phyloP scores from a whole-genome alignment of 2,888 invertebrate species.

The Chelonus formosanus region DNA sequence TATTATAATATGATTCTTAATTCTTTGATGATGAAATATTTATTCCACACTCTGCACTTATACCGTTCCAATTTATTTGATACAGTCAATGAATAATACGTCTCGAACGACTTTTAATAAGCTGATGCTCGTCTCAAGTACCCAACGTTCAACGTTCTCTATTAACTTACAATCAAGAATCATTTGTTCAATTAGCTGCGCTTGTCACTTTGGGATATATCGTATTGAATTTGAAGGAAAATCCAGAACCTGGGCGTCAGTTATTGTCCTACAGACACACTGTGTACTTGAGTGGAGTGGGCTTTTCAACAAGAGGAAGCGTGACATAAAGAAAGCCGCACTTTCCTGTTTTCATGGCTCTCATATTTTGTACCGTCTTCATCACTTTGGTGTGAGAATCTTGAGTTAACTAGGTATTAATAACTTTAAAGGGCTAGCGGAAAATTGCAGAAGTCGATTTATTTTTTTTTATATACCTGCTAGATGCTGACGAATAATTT shows the following conservation, averaged over 20 bases:
- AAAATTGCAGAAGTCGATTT: too few relatives aligned
- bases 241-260: constrained; percentile 41
- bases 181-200: constrained; percentile 60
- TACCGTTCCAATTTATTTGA: too few relatives aligned
- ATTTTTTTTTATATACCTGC: too few relatives aligned
- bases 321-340: constrained; percentile 25
- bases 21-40: too few relatives aligned
- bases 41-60: too few relatives aligned
- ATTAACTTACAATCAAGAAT: constrained; percentile 48
- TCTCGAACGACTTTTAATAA: neutral
- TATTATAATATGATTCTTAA: too few relatives aligned
- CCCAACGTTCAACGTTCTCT: constrained; percentile 2
- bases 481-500: neutral
- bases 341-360: constrained; percentile 10
- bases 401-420: constrained; percentile 1
- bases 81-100: too few relatives aligned
- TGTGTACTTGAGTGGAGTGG: constrained; percentile 35
- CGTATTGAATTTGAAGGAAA: constrained; percentile 51
- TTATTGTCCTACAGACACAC: constrained; percentile 26
- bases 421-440: neutral
- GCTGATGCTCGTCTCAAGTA: neutral
- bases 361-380: constrained; percentile 13
- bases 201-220: constrained; percentile 47
- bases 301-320: neutral
- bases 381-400: constrained; percentile 13